phyloP scores from a whole-genome alignment of 2,888 invertebrate genomes.

The Tachina grossa region DNA sequence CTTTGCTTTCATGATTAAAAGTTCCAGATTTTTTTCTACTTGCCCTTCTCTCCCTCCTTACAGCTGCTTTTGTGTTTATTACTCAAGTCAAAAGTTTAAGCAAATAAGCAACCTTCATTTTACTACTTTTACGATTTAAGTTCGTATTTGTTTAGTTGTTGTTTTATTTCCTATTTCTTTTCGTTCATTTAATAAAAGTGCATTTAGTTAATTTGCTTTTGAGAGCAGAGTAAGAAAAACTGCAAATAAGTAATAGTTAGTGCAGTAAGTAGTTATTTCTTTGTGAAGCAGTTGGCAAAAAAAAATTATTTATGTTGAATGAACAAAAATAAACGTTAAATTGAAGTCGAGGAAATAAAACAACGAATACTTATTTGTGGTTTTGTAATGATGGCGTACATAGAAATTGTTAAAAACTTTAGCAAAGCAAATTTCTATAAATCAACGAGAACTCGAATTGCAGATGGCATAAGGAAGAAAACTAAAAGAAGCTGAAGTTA shows the following conservation, averaged over 20 bases:
- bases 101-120: conserved; percentile 45
- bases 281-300: conserved; percentile 47
- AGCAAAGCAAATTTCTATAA: conserved; percentile 32
- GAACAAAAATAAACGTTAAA: conserved; percentile 22
- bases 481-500: no score
- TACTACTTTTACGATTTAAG: conserved; percentile 33
- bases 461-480: no score
- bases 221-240: neutral
- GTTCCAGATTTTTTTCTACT: neutral
- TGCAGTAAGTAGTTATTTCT: conserved; percentile 14
- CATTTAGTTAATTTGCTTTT: conserved; percentile 69
- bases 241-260: conserved; percentile 14
- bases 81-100: conserved; percentile 24
- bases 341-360: conserved; percentile 29
- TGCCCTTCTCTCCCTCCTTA: neutral
- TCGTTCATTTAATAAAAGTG: conserved; percentile 55
- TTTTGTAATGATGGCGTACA: conserved; percentile 21
- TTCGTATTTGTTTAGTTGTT: conserved; percentile 18
- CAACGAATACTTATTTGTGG: conserved; percentile 19
- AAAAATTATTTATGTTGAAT: conserved; percentile 28
- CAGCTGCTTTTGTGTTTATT: neutral
- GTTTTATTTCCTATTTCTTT: conserved; percentile 36
- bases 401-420: conserved; percentile 3
- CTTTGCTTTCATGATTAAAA: conserved; percentile 34
- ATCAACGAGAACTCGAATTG: neutral